These are phyloP conservation scores for Caranx ignobilis DNA, from an alignment of 2,113 vertebrate species.

Conservation along the genomic window DNA sequence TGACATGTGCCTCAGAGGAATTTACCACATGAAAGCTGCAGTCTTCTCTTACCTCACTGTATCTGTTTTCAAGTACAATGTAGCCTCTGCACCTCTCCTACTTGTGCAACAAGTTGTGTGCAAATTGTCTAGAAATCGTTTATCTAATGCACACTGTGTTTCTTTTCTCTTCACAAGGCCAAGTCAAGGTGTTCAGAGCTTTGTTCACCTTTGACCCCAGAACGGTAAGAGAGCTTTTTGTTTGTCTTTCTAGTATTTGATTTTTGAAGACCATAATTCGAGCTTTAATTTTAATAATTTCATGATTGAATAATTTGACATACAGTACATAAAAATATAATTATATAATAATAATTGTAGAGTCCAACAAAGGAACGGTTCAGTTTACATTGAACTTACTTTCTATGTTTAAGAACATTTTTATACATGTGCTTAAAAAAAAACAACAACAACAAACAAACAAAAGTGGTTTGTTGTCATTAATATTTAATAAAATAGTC, in stretches of 20 bases:
- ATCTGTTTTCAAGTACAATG: background rate
- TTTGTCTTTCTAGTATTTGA: background rate
- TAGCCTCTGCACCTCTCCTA: background rate
- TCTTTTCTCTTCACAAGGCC: slow-evolving; percentile 83
- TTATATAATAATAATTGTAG: no score
- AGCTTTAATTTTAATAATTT: background rate
- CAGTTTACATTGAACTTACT: no score
- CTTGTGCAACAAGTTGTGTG: background rate
- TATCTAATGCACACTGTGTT: slow-evolving; percentile 28
- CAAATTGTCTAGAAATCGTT: background rate
- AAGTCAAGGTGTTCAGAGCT: slow-evolving; percentile 97
- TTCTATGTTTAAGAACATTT: no score
- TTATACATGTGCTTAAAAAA: no score
- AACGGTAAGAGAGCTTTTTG: slow-evolving; percentile 88
- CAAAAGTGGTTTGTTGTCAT: no score
- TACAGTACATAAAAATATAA: no score
- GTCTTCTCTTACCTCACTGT: background rate
- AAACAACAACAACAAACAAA: no score
- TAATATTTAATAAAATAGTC: no score
- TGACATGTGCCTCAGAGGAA: background rate
- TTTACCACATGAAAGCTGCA: slow-evolving; percentile 4
- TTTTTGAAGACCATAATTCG: background rate
- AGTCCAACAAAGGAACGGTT: no score
- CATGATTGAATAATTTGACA: no score
- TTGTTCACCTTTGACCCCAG: slow-evolving; percentile 96